Conservation (phyloP, 2,113 vertebrate genomes). For the Tachuris rubrigastra region DNA sequence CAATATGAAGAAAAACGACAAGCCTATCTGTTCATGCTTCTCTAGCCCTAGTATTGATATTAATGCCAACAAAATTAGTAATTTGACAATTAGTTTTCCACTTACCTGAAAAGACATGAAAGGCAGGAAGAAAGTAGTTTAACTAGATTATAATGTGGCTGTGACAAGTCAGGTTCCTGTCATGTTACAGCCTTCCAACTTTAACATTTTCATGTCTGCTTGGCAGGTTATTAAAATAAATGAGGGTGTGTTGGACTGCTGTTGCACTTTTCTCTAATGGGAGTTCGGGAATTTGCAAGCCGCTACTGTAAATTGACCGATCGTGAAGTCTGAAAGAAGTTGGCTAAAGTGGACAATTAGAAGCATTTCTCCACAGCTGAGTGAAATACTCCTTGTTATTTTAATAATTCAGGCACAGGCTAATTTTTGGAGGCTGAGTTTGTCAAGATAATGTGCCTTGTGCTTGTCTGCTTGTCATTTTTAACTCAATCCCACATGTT, state of each 20-base stretch:
- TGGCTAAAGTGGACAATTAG: conserved; percentile 98
- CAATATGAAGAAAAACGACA: conserved; percentile 6
- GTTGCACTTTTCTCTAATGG: conserved; percentile 86
- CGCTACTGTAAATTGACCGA: conserved; percentile 87
- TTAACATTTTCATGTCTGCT: conserved; percentile 96
- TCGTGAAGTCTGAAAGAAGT: conserved; percentile 88
- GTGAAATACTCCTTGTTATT: conserved; percentile 98
- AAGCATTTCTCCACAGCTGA: conserved; percentile 88
- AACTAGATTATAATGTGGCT: conserved; percentile 88
- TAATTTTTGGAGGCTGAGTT: conserved; percentile 93
- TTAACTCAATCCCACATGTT: conserved; percentile 88
- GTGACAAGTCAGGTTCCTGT: conserved; percentile 92
- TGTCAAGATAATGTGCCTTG: conserved; percentile 93
- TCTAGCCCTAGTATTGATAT: conserved; percentile 72
- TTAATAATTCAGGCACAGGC: conserved; percentile 95
- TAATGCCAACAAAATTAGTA: conserved; percentile 83
- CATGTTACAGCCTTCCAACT: conserved; percentile 88
- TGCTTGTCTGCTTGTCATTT: conserved; percentile 94
- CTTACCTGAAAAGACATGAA: conserved; percentile 80
- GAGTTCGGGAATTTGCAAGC: conserved; percentile 87
- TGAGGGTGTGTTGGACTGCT: conserved; percentile 86
- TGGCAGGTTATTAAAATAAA: conserved; percentile 99
- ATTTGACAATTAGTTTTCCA: conserved; percentile 85
- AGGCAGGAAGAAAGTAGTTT: conserved; percentile 81
- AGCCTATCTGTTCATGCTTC: conserved; percentile 37